Evolutionary conservation across 2,113 vertebrate genomes (phyloP).

Genomic region (Numenius arquata): DNA sequence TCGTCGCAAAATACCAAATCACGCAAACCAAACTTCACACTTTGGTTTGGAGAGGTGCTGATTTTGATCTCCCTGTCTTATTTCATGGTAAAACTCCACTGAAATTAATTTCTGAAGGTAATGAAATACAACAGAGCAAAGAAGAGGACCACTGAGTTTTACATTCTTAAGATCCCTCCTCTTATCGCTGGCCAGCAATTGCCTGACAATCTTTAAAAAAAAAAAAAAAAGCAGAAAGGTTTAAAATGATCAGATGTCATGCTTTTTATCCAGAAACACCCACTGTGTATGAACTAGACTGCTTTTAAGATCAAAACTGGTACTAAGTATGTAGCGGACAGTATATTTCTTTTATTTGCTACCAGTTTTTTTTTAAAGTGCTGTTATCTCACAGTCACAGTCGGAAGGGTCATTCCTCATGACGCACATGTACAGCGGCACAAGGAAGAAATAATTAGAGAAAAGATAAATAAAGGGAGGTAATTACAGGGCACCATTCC

Average conservation of each 20-base stretch:
- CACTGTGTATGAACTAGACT: background rate
- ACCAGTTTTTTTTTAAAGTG: constrained; percentile 15
- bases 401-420: constrained; percentile 4
- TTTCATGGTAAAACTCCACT: background rate
- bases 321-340: background rate
- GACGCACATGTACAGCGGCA: background rate
- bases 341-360: background rate
- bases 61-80: background rate
- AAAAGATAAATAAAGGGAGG: background rate
- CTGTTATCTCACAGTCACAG: constrained; percentile 18
- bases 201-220: background rate
- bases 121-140: background rate
- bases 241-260: background rate
- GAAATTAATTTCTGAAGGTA: background rate
- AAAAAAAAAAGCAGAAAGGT: background rate
- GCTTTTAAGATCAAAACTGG: constrained; percentile 12
- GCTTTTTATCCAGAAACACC: constrained; percentile 16
- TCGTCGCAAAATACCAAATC: background rate
- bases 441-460: background rate
- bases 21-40: background rate
- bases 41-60: background rate
- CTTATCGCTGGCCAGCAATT: background rate
- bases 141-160: background rate
- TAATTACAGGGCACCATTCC: background rate
- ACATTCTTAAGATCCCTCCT: background rate